Evolutionary conservation across 2,113 vertebrate genomes (phyloP).

Genomic region (Elephantulus edwardii): DNA sequence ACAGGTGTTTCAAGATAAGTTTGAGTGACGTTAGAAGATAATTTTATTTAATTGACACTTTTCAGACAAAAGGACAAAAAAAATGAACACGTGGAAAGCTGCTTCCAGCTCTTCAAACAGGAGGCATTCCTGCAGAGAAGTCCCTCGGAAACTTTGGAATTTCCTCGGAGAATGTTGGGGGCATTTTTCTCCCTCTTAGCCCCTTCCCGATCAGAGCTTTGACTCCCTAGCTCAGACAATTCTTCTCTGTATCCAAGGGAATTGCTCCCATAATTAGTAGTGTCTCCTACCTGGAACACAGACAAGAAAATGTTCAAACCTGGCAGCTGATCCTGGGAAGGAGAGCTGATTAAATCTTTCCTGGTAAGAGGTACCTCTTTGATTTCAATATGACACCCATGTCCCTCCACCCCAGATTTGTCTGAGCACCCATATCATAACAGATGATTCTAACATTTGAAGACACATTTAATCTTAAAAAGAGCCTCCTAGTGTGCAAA

Average conservation of each 20-base stretch:
- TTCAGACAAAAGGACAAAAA: conserved; percentile 40
- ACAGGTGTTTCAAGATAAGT: neutral
- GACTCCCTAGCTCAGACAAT: conserved; percentile 75
- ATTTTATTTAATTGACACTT: conserved; percentile 23
- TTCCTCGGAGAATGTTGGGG: conserved; percentile 64
- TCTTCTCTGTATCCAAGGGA: conserved; percentile 82
- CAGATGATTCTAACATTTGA: conserved; percentile 38
- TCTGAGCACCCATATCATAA: conserved; percentile 19
- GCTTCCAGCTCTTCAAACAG: conserved; percentile 22
- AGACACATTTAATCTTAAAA: conserved; percentile 41
- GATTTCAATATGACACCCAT: conserved; percentile 73
- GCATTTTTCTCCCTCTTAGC: conserved; percentile 48
- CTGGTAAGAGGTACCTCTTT: conserved; percentile 80
- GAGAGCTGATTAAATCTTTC: conserved; percentile 80
- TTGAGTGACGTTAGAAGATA: neutral
- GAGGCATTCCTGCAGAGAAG: conserved; percentile 6
- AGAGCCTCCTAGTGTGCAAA: neutral
- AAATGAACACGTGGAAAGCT: conserved; percentile 3
- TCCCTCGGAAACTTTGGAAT: conserved; percentile 33
- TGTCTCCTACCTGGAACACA: conserved; percentile 78
- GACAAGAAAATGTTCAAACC: conserved; percentile 79
- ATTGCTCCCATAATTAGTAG: conserved; percentile 83
- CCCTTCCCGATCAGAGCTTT: conserved; percentile 76
- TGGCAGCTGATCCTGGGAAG: conserved; percentile 82
- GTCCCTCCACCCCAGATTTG: conserved; percentile 25